Evolutionary conservation across 1,140 invertebrate genomes (phyloP), one percentile per base, ranked within the genome.

Genomic region (Hycleus cichorii): DNA sequence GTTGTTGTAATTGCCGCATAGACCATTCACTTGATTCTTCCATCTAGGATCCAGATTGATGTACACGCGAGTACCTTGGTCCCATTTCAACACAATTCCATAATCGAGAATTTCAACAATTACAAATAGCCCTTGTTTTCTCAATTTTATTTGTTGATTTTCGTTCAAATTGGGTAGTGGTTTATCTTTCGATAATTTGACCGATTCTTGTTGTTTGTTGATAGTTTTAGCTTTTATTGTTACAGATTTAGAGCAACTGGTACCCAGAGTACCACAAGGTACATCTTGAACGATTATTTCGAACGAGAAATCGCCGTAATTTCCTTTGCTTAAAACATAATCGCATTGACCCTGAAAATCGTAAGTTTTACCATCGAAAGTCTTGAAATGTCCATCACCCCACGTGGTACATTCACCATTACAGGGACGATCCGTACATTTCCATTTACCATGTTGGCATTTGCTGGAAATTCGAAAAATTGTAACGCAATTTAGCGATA

Each of bases 1-100:
- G 26, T 85, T 84, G 72, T 97, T 92, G 72, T 88, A 95, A 73
- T 96, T 93, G 1, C 93, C 93, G 73, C 93, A 96, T 2, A 96
- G 75, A 48, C 93, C 93, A 75, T 83, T 83, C 4, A 87, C 84
- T 70, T 82, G 82, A 40, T 81, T 80, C 67, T 85, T 83, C 89
- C 89, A 92, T 58, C 80, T 81, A 2, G 87, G 80, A 67, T 86
- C 81, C 42, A 88, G 70, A 70, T 83, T 87, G 0, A 95, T 77
- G 66, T 93, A 91, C 1, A 93, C 82, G 54, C 90, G 77, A 0
- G 91, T 91, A 7, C 85, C 87, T 66, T 82, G 83, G 72, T 96
- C 92, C 92, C 93, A 95, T 66, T 91, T 88, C 0, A 95, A 64
- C 38, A 84, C 84, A 27, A 95, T 70, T 18, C 90, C 91, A 6